Percentiles rank a stretch among this genome's conserved stretches.
These are phyloP conservation scores for Cataglyphis hispanica DNA, from an alignment of 1,140 invertebrate genomes.

Conservation along the genomic window DNA sequence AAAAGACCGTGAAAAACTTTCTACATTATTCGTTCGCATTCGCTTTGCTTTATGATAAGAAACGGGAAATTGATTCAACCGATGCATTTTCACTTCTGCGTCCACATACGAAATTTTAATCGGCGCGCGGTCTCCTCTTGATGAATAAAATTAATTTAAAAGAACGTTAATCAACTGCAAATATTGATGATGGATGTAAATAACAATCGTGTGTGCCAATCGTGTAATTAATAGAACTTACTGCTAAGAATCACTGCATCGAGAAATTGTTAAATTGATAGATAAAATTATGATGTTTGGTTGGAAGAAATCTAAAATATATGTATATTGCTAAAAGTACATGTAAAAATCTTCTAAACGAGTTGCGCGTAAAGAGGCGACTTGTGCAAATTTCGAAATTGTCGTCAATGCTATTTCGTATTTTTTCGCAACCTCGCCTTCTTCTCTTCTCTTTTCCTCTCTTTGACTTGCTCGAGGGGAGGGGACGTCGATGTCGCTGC, in stretches of 20 bases:
- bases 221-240: neutral
- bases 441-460: neutral
- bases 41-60: neutral
- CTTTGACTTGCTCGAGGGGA: neutral
- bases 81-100: slow-evolving; percentile 17
- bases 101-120: neutral
- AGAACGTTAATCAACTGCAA: neutral
- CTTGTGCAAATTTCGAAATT: neutral
- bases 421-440: neutral
- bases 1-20: neutral
- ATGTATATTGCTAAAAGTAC: neutral
- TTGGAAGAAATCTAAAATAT: neutral
- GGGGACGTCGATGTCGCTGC: slow-evolving; percentile 44
- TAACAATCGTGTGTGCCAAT: neutral
- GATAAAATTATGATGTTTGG: neutral
- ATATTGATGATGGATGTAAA: neutral
- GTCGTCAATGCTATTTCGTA: neutral
- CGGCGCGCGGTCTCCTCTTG: neutral
- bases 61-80: slow-evolving; percentile 2
- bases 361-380: no score
- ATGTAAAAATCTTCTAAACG: neutral
- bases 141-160: neutral
- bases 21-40: neutral
- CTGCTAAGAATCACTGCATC: neutral
- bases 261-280: neutral